Base-by-base conservation (phyloP, 1,140 invertebrate genomes). In the Harpegnathos saltator region DNA sequence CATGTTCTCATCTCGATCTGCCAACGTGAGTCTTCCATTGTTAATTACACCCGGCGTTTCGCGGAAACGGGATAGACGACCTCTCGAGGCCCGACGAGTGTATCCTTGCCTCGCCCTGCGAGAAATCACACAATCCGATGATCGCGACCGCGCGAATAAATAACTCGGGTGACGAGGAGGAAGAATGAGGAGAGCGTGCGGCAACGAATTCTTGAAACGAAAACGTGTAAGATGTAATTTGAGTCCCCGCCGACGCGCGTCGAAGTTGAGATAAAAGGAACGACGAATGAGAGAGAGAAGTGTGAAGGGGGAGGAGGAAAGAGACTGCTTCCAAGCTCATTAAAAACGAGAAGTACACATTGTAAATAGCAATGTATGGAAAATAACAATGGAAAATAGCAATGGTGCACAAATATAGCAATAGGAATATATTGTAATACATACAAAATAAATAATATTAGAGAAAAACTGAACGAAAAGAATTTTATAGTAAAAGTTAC, bases 191-290 rank as follows among this genome's bases (percentile, higher is more conserved):
- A 19, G n/a, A 19, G 54, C n/a, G 54, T 19, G 54, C 54, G 54
- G 7, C 3, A 54, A 69, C 50, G 22, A 50, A 12, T 71, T 44
- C 17, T 12, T 14, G 24, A 24, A 12, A 48, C 44, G 38, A 9
- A 44, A 44, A 44, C 11, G 38, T 80, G 29, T 15, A 22, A 54
- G 24, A 29, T n/a, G 38, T 24, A 71, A 78, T 78, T 78, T 58
- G n/a, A 33, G 52, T 78, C 65, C 24, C 73, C 22, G 44, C 56
- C 38, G 54, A 44, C 56, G 38, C 54, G 19, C 15, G n/a, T 69
- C 48, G 44, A 78, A 78, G 29, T 69, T 78, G 68, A 69, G 22
- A 58, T 68, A 78, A 78, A 78, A 48, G 63, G 58, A 58, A 69
- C 33, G 22, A 1, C 3, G 7, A 44, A 44, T 11, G 38, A 44